A percentile compares a stretch with the other conserved stretches of the same genome.
Evolutionary conservation across 1,140 invertebrate genomes (phyloP).

Genomic region (Apis dorsata): DNA sequence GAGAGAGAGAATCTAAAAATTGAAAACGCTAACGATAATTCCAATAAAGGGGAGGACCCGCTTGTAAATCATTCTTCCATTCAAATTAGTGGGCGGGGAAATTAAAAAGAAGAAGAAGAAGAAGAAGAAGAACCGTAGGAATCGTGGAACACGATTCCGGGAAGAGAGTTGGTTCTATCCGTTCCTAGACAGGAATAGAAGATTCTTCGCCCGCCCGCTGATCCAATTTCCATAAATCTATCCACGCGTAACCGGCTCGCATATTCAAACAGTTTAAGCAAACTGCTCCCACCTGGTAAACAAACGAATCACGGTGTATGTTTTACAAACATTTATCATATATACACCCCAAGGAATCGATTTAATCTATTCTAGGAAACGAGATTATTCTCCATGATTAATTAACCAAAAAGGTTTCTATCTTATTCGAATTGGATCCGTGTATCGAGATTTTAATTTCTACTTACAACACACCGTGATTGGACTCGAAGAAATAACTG

Average conservation of each 20-base stretch:
- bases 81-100: not conserved
- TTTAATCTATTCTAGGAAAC: too few relatives aligned
- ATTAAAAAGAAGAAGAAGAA: not conserved
- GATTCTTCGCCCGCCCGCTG: conserved; percentile 11
- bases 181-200: not conserved
- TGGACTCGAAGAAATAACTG: too few relatives aligned
- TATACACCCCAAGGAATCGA: too few relatives aligned
- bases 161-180: not conserved
- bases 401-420: too few relatives aligned
- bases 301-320: conserved; percentile 1
- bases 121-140: not conserved
- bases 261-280: not conserved
- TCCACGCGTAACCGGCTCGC: not conserved
- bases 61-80: not conserved
- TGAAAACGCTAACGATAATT: not conserved
- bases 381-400: too few relatives aligned
- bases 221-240: conserved; percentile 46
- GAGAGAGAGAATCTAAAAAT: too few relatives aligned
- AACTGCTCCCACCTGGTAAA: not conserved
- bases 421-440: too few relatives aligned
- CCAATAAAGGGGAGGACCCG: not conserved
- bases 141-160: too few relatives aligned
- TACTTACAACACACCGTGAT: too few relatives aligned
- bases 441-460: too few relatives aligned
- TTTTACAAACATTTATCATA: conserved; percentile 7